Conservation (phyloP, 2,888 invertebrate species). For the Cataglyphis altisquamis region DNA sequence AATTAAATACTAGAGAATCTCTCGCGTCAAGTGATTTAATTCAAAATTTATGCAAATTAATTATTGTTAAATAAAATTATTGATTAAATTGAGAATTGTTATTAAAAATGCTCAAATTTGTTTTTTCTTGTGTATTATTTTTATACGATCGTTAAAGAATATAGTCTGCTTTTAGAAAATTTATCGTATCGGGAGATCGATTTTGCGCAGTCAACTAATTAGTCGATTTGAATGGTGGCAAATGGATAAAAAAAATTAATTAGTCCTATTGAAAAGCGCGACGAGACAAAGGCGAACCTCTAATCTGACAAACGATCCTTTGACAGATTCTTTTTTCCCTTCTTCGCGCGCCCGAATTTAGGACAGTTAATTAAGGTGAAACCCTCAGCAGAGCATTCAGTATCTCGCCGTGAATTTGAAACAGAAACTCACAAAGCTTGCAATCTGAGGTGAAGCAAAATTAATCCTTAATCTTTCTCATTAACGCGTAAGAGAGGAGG, state of each 20-base stretch:
- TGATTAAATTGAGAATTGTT: not conserved
- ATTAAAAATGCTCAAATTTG: constrained; percentile 6
- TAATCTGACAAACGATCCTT: constrained; percentile 49
- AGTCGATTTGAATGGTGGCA: not conserved
- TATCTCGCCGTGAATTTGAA: constrained; percentile 14
- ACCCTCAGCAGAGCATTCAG: constrained; percentile 17
- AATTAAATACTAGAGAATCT: not conserved
- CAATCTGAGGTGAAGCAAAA: constrained; percentile 27
- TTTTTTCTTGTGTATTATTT: not conserved
- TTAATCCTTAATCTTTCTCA: constrained; percentile 49
- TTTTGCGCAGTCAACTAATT: constrained; percentile 30
- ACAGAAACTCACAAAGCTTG: constrained; percentile 25
- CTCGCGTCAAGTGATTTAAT: not conserved
- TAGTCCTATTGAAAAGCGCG: constrained; percentile 62
- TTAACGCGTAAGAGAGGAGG: not conserved
- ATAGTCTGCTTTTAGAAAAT: not conserved
- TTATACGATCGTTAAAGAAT: not conserved
- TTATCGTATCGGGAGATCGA: constrained; percentile 12
- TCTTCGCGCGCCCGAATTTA: constrained; percentile 25
- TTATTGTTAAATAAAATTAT: not conserved
- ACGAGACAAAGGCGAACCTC: constrained; percentile 24
- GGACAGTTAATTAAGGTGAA: constrained; percentile 64
- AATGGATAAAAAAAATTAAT: constrained; percentile 66
- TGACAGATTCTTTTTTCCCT: constrained; percentile 28
- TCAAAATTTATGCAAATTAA: not conserved